Evolutionary conservation across 2,797 vertebrate genomes (phyloP).

Genomic region (Miichthys miiuy): DNA sequence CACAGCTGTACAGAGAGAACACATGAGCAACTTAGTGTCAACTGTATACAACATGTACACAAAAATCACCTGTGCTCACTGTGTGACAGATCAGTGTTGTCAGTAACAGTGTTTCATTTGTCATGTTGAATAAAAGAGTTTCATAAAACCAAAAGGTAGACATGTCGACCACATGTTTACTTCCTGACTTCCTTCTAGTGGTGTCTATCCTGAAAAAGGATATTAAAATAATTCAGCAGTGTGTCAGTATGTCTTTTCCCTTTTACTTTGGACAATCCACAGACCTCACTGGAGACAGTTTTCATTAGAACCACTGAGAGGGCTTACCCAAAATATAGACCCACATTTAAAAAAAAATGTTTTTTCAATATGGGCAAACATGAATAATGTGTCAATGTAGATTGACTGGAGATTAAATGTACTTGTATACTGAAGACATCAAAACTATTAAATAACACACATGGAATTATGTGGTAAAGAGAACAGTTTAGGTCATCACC

Average conservation of each 20-base stretch:
- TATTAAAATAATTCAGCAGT: not conserved
- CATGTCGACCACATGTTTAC: not conserved
- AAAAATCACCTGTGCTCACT: not conserved
- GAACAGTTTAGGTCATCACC: no score
- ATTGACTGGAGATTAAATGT: no score
- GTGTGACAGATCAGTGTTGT: not conserved
- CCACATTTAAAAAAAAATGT: no score
- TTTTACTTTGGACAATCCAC: not conserved
- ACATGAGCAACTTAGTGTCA: not conserved
- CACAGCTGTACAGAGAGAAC: conserved; percentile 87
- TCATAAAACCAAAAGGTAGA: not conserved
- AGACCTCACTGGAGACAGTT: not conserved
- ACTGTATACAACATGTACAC: not conserved
- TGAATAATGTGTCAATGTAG: no score
- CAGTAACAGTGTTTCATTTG: not conserved
- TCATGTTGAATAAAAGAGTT: not conserved
- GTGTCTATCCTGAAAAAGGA: not conserved
- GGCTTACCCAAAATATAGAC: not conserved
- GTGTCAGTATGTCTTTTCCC: not conserved
- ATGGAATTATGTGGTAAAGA: no score
- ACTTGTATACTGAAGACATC: no score
- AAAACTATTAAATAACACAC: no score
- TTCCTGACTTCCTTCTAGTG: not conserved
- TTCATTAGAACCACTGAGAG: not conserved
- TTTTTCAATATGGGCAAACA: no score